Evolutionary conservation across 2,113 vertebrate species (phyloP), one percentile per base, ranked within the genome.

Genomic region (Dromaius novaehollandiae): DNA sequence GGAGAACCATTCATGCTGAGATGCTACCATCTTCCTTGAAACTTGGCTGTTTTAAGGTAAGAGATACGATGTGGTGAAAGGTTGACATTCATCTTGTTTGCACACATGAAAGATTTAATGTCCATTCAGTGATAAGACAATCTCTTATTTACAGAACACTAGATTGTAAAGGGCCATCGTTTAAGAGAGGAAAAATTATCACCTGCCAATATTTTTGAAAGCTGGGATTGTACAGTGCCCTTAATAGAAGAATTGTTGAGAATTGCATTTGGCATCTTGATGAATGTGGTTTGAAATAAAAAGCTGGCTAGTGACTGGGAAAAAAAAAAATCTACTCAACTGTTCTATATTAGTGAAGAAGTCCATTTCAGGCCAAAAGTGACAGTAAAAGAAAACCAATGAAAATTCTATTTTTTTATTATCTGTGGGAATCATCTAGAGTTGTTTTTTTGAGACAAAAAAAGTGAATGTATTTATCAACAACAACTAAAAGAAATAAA

Each of bases 201-300:
- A 93, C 42, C 80, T 94, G 93, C 16, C 83, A 92, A 56, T 96
- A 94, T 86, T 95, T 95, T 88, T 93, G 86, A 96, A 93, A 93
- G 92, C 90, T 92, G 24, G 10, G 76, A 75, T 71, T 71, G 55
- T 75, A 90, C 38, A 71, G 32, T 75, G 51, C n/a, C 50, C 51
- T 51, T 92, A 92, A 92, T 38, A 78, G 76, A 95, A 86, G 69
- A 88, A 88, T 51, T 82, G 61, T 56, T 92, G 73, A 86, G 74
- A 95, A 93, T 38, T 82, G 51, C 48, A 90, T 88, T 90, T 95
- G 73, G 88, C 82, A 84, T 64, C 73, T 88, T 88, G 93, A 96
- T 90, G n/a, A 94, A 95, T 90, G 86, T 48, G 44, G 15, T 83
- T 78, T 92, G 64, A 92, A 91, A 93, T 70, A 75, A 92, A 95